Evolutionary conservation across 2,888 invertebrate genomes (phyloP).

Genomic region (Dryococelus australis): DNA sequence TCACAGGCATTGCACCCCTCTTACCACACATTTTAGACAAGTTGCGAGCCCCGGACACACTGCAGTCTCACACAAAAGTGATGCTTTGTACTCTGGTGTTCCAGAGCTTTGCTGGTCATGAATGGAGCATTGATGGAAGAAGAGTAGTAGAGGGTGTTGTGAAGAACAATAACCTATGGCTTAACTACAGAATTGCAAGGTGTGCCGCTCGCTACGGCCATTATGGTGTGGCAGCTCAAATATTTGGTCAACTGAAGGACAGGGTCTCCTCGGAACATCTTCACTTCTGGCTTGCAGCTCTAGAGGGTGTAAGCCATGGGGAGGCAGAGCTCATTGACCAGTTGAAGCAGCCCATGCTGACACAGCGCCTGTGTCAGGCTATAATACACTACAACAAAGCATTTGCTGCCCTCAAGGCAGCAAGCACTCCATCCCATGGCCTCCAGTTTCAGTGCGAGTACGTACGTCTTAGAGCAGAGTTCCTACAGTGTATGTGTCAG

Average conservation of each 20-base stretch:
- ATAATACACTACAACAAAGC: conserved; percentile 71
- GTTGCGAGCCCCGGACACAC: conserved; percentile 57
- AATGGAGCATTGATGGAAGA: conserved; percentile 65
- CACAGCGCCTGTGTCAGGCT: conserved; percentile 63
- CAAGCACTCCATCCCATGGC: conserved; percentile 69
- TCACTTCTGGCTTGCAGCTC: conserved; percentile 85
- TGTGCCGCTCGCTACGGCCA: conserved; percentile 86
- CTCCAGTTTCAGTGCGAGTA: conserved; percentile 80
- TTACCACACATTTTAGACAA: conserved; percentile 64
- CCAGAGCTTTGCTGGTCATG: conserved; percentile 78
- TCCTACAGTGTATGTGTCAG: conserved; percentile 72
- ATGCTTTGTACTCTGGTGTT: conserved; percentile 84
- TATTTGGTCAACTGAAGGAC: conserved; percentile 69
- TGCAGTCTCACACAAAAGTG: conserved; percentile 60
- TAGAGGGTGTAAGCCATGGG: conserved; percentile 78
- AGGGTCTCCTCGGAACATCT: conserved; percentile 86
- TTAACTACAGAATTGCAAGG: conserved; percentile 85
- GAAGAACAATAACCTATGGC: conserved; percentile 75
- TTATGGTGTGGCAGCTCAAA: conserved; percentile 72
- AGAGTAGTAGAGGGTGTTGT: conserved; percentile 67
- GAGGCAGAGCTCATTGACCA: conserved; percentile 70
- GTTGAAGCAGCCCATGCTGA: conserved; percentile 55
- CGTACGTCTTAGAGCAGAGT: conserved; percentile 75
- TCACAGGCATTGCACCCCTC: conserved; percentile 66
- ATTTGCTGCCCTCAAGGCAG: conserved; percentile 69